phyloP scores from a whole-genome alignment of 2,113 vertebrate genomes.

The Cnemophilus loriae region DNA sequence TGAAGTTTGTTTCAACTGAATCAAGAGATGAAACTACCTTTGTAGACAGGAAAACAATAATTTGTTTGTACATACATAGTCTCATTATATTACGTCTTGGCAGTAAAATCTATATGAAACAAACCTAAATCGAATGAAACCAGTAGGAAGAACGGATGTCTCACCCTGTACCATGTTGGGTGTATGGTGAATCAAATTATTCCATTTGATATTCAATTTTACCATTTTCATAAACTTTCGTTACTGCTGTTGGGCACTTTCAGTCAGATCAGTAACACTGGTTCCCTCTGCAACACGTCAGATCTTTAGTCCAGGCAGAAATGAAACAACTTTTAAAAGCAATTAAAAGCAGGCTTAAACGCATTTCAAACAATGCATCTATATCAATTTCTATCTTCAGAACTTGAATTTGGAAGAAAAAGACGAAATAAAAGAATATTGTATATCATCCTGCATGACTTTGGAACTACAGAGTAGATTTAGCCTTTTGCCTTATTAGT shows the following conservation, averaged over 20 bases:
- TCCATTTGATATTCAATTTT: not conserved
- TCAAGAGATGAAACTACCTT: not conserved
- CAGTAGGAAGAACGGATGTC: not conserved
- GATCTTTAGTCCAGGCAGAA: not conserved
- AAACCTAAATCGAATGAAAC: not conserved
- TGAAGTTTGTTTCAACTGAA: not conserved
- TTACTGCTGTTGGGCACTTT: not conserved
- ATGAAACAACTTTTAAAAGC: not conserved
- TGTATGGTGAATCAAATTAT: not conserved
- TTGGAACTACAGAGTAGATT: not conserved
- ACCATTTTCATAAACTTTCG: not conserved
- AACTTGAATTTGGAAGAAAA: not conserved
- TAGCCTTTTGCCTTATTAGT: not conserved
- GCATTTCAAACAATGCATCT: not conserved
- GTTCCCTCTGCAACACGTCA: not conserved
- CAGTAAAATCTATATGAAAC: not conserved
- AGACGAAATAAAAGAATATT: not conserved
- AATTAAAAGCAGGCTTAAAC: not conserved
- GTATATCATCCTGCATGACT: not conserved
- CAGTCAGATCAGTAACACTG: not conserved
- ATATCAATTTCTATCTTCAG: not conserved
- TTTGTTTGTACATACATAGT: not conserved
- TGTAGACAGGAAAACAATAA: not conserved
- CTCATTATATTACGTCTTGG: not conserved
- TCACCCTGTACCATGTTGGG: not conserved